Percentiles rank a stretch among this genome's conserved stretches.
Evolutionary conservation across 2,797 vertebrate species (phyloP).

Genomic region (Sarcophilus harrisii): DNA sequence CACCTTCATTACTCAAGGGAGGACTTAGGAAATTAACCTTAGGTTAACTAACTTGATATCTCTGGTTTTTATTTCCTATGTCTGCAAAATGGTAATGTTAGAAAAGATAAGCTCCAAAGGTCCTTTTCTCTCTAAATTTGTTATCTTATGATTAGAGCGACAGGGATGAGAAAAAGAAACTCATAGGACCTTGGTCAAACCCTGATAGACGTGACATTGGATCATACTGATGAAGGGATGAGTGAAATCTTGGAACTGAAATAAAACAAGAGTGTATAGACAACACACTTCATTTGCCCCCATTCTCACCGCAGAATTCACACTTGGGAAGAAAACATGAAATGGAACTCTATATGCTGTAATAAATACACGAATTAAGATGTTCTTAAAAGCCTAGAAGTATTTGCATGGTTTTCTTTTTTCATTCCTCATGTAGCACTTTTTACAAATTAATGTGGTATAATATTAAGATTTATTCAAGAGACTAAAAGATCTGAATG

Average conservation of each 20-base stretch:
- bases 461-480: slow-evolving; percentile 24
- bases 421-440: slow-evolving; percentile 32
- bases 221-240: background rate
- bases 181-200: background rate
- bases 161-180: background rate
- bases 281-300: background rate
- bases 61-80: background rate
- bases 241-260: background rate
- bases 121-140: background rate
- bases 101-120: background rate
- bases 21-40: slow-evolving; percentile 13
- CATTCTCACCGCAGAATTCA: background rate
- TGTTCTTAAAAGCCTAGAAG: slow-evolving; percentile 40
- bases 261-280: background rate
- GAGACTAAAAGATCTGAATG: background rate
- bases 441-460: slow-evolving; percentile 18
- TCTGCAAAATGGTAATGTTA: background rate
- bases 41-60: background rate
- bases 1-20: slow-evolving; percentile 4
- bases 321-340: background rate
- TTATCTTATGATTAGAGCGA: slow-evolving; percentile 6
- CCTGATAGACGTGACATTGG: background rate
- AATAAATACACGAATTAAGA: slow-evolving; percentile 10
- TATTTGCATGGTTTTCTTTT: slow-evolving; percentile 46
- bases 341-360: background rate